Conservation (phyloP, 1,140 invertebrate species). For the Orius insidiosus region DNA sequence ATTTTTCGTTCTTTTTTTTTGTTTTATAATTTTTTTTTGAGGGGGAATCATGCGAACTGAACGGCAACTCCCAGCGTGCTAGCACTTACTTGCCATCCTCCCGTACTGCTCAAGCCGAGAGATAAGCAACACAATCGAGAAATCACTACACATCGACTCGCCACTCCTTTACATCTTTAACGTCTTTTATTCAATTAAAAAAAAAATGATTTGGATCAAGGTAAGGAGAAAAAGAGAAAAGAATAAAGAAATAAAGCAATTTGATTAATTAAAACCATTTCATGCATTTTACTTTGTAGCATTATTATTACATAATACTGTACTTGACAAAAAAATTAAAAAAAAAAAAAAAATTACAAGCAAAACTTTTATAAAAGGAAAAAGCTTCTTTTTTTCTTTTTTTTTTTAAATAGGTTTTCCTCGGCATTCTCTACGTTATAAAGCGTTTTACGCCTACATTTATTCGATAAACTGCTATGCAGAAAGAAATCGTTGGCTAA, state of each 20-base stretch:
- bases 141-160: conserved; percentile 12
- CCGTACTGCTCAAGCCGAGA: conserved; percentile 7
- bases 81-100: conserved; percentile 10
- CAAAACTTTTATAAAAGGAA: conserved; percentile 13
- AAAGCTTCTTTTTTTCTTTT: conserved; percentile 2
- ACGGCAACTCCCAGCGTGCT: conserved; percentile 10
- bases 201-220: conserved; percentile 4
- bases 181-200: conserved; percentile 3
- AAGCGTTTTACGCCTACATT: conserved; percentile 18
- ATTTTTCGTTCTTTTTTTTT: too few species aligned
- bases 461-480: conserved; percentile 16
- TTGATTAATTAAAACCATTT: conserved; percentile 21
- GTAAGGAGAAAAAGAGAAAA: conserved; percentile 11
- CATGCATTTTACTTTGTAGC: conserved; percentile 22
- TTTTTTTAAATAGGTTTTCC: conserved; percentile 8
- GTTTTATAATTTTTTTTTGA: too few species aligned
- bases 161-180: conserved; percentile 8
- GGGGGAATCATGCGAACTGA: conserved; percentile 11
- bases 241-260: conserved; percentile 19
- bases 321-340: conserved; percentile 18
- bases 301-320: conserved; percentile 22
- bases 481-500: conserved; percentile 7
- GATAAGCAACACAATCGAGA: conserved; percentile 11
- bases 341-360: conserved; percentile 20
- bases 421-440: conserved; percentile 12